Conservation (phyloP, 2,888 invertebrate species). For the Escarpia spicata region DNA sequence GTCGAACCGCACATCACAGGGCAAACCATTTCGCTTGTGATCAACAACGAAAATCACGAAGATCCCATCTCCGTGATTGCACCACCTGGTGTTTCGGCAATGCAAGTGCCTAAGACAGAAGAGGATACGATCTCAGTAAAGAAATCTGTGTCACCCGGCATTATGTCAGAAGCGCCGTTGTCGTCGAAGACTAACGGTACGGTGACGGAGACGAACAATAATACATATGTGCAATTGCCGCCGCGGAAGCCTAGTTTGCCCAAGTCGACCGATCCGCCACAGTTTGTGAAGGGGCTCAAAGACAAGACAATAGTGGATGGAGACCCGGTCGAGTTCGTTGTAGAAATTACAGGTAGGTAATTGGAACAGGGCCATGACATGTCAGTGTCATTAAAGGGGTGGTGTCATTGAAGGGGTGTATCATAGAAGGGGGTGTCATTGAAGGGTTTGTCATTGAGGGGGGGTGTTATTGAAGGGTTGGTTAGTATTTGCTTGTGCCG, state of each 20-base stretch:
- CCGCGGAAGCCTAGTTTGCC: not conserved
- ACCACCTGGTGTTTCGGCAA: not conserved
- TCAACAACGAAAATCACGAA: not conserved
- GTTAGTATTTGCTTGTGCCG: no score
- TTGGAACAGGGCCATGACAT: not conserved
- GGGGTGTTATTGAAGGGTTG: no score
- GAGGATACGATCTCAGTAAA: not conserved
- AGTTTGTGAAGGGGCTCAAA: constrained; percentile 78
- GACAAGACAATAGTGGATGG: constrained; percentile 88
- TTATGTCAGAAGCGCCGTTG: not conserved
- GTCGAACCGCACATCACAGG: not conserved
- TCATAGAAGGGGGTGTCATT: no score
- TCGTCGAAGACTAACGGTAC: not conserved
- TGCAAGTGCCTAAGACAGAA: not conserved
- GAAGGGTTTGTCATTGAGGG: no score
- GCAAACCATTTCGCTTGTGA: not conserved
- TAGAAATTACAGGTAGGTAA: constrained; percentile 56
- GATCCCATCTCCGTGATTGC: not conserved
- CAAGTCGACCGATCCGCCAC: constrained; percentile 68
- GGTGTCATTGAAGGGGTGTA: no score
- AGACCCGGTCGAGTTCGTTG: constrained; percentile 80
- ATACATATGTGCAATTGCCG: not conserved
- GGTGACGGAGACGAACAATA: not conserved
- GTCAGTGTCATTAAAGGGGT: no score
- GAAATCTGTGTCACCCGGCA: not conserved